phyloP scores from a whole-genome alignment of 2,113 vertebrate species.

The Numida meleagris region DNA sequence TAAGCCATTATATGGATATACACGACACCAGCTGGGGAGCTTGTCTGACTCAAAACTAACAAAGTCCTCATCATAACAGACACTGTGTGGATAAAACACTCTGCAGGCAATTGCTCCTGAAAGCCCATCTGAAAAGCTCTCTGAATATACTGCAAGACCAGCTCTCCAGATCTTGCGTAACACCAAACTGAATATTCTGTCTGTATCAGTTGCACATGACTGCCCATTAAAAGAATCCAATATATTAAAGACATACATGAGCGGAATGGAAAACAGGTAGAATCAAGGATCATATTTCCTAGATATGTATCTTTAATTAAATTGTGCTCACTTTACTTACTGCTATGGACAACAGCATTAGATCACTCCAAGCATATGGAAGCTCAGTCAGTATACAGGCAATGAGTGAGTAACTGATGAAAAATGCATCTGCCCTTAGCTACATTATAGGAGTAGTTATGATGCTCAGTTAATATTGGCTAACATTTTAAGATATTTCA shows the following conservation, averaged over 20 bases:
- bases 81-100: background rate
- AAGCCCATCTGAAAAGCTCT: background rate
- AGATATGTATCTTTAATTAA: slow-evolving; percentile 55
- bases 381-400: background rate
- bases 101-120: background rate
- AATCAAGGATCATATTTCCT: slow-evolving; percentile 10
- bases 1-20: background rate
- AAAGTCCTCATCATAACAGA: background rate
- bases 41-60: background rate
- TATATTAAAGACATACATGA: background rate
- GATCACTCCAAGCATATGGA: background rate
- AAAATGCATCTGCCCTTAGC: background rate
- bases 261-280: background rate
- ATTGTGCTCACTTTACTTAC: slow-evolving; percentile 46
- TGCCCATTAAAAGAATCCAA: background rate
- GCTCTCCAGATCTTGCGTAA: background rate
- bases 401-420: background rate
- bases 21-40: background rate
- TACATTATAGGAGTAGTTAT: background rate
- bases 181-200: background rate
- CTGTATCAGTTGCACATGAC: background rate
- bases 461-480: background rate
- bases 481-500: background rate
- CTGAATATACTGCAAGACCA: background rate
- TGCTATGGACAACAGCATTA: background rate